Base-by-base conservation (phyloP, 1,140 invertebrate species). In the Halictus rubicundus region DNA sequence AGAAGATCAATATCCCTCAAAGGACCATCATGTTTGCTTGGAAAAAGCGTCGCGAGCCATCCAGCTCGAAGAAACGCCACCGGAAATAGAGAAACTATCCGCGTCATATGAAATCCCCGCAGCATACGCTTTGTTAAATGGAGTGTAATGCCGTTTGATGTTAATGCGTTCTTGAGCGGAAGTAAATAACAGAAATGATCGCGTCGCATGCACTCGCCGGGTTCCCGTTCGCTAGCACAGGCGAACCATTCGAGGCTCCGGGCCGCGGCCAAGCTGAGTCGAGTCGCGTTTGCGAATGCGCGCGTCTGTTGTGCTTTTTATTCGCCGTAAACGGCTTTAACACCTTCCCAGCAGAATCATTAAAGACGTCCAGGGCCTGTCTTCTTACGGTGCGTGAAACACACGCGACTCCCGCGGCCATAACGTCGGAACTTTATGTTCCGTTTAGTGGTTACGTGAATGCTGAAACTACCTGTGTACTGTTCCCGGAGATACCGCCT, bases 311-410 rank as follows among this genome's bases (percentile, higher is more conserved):
- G 37, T 25, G 39, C 39, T 79, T 86, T 85, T 86, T 85, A 86
- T 65, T 64, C 54, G 57, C 32, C 83, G 71, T 86, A 86, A 85
- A 86, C 37, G 14, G 14, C 57, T 69, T 78, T 74, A 86, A 85
- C 71, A 46, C 63, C 75, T 68, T 60, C 71, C 59, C 57, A 27
- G 57, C 42, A 61, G 66, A 68, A 61, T 66, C 63, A 85, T 85
- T 85, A 86, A 82, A 64, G 74, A 52, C 79, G 49, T 32, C 52
- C 72, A 16, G n/a, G n/a, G 16, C 70, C 3, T 68, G 70, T 77
- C 75, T 75, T 78, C 72, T 79, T 68, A 82, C 68, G 70, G 42
- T 68, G 59, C 70, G 74, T 71, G 66, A 82, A 75, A 81, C 68
- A 57, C 68, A 63, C 37, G 66, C 73, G 49, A 60, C 52, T 46